A percentile compares a stretch with the other conserved stretches of the same genome.
Evolutionary conservation across 2,888 invertebrate species (phyloP).

Genomic region (Papilio protenor): DNA sequence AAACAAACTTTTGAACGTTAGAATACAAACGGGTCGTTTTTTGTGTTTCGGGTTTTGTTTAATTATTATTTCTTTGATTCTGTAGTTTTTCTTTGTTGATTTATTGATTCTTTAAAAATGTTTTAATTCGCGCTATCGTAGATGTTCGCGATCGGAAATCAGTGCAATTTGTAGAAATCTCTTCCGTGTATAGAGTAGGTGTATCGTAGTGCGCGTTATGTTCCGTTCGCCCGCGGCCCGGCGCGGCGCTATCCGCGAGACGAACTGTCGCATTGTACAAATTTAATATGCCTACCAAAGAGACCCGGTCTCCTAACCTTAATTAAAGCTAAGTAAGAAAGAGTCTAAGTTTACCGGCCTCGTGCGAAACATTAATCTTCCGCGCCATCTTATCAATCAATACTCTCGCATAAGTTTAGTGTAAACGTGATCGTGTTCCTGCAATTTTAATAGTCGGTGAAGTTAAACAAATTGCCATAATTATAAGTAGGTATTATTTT

Average conservation of each 20-base stretch:
- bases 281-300: slow-evolving; percentile 85
- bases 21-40: slow-evolving; percentile 84
- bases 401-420: slow-evolving; percentile 84
- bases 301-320: slow-evolving; percentile 85
- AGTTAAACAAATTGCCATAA: slow-evolving; percentile 85
- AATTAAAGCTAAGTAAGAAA: slow-evolving; percentile 78
- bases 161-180: slow-evolving; percentile 85
- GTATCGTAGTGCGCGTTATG: slow-evolving; percentile 77
- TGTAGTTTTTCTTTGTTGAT: slow-evolving; percentile 71
- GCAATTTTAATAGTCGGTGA: slow-evolving; percentile 83
- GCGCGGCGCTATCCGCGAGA: slow-evolving; percentile 68
- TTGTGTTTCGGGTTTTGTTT: slow-evolving; percentile 80
- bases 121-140: slow-evolving; percentile 80
- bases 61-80: slow-evolving; percentile 47
- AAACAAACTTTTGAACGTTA: slow-evolving; percentile 83
- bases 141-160: slow-evolving; percentile 83
- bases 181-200: slow-evolving; percentile 84
- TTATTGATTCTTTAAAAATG: slow-evolving; percentile 76
- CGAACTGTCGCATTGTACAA: slow-evolving; percentile 83
- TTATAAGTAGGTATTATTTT: slow-evolving; percentile 83
- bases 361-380: slow-evolving; percentile 72
- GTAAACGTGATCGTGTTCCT: slow-evolving; percentile 84
- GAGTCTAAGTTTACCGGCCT: slow-evolving; percentile 77
- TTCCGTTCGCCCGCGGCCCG: slow-evolving; percentile 68
- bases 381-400: slow-evolving; percentile 81